These are phyloP conservation scores for Montipora foliosa DNA, from an alignment of 64 coral and sea anemone species.

Conservation along the genomic window DNA sequence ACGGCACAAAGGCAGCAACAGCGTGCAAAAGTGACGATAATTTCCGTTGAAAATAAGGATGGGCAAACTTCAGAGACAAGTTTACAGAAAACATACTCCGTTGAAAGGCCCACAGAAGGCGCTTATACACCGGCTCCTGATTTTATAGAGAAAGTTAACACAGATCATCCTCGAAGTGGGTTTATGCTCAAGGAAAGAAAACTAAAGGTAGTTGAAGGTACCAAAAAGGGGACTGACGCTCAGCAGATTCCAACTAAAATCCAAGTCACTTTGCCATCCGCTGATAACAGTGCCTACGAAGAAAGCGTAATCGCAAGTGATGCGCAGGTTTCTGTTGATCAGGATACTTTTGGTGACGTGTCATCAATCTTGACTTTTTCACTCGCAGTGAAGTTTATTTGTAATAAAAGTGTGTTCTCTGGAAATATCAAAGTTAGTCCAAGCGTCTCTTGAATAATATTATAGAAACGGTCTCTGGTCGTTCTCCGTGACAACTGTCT, in stretches of 20 bases:
- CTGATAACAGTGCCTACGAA: slow-evolving; percentile 52
- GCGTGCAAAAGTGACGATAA: not conserved
- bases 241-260: slow-evolving; percentile 50
- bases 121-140: not conserved
- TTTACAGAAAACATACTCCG: slow-evolving; percentile 18
- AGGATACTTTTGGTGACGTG: slow-evolving; percentile 80
- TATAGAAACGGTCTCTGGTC: no score
- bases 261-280: slow-evolving; percentile 73
- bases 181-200: not conserved
- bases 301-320: slow-evolving; percentile 62
- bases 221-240: not conserved
- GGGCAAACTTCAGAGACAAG: slow-evolving; percentile 20
- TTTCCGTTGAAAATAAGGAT: slow-evolving; percentile 6
- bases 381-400: not conserved
- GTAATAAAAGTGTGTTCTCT: not conserved
- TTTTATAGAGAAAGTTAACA: no score
- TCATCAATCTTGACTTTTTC: slow-evolving; percentile 75
- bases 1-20: not conserved
- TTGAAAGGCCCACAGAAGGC: not conserved
- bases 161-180: no score
- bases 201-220: not conserved
- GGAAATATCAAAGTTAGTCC: not conserved
- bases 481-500: no score
- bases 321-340: slow-evolving; percentile 38
- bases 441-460: no score